phyloP scores from a whole-genome alignment of 1,140 invertebrate genomes.

The Tetraneura akinire region DNA sequence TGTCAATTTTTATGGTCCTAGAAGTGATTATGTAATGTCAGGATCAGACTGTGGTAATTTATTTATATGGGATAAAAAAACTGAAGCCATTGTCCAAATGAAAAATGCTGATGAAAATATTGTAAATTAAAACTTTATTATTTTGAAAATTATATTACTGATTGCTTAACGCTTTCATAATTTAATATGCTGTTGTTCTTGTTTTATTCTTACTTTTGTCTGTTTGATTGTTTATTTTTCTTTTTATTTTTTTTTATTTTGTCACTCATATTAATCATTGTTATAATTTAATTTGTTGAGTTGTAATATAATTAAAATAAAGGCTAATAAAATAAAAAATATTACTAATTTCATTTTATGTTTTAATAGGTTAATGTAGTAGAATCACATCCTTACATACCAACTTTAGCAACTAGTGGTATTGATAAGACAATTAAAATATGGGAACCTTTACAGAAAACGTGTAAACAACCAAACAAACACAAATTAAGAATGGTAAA shows the following conservation, averaged over 20 bases:
- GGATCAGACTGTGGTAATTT: slow-evolving; percentile 95
- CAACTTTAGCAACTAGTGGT: slow-evolving; percentile 87
- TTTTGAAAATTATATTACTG: not conserved
- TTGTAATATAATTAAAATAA: too few species aligned
- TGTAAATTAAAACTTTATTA: slow-evolving; percentile 64
- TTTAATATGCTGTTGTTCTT: too few species aligned
- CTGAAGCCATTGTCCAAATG: slow-evolving; percentile 85
- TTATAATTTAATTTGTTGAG: too few species aligned
- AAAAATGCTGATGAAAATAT: slow-evolving; percentile 81
- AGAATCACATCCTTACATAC: slow-evolving; percentile 85
- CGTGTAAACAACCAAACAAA: slow-evolving; percentile 59
- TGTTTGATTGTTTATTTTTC: too few species aligned
- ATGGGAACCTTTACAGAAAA: slow-evolving; percentile 77
- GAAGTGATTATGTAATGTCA: slow-evolving; percentile 86
- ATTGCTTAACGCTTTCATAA: too few species aligned
- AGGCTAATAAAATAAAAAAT: too few species aligned
- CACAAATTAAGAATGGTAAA: slow-evolving; percentile 62
- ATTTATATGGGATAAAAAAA: slow-evolving; percentile 91
- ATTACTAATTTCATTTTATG: too few species aligned
- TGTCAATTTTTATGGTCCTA: slow-evolving; percentile 90
- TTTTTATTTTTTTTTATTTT: too few species aligned
- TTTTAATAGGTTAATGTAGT: slow-evolving; percentile 80
- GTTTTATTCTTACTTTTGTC: too few species aligned
- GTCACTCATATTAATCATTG: too few species aligned
- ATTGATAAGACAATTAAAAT: slow-evolving; percentile 91